Evolutionary conservation across 2,797 vertebrate species (phyloP).

Genomic region (Sphenopsis melanotis): DNA sequence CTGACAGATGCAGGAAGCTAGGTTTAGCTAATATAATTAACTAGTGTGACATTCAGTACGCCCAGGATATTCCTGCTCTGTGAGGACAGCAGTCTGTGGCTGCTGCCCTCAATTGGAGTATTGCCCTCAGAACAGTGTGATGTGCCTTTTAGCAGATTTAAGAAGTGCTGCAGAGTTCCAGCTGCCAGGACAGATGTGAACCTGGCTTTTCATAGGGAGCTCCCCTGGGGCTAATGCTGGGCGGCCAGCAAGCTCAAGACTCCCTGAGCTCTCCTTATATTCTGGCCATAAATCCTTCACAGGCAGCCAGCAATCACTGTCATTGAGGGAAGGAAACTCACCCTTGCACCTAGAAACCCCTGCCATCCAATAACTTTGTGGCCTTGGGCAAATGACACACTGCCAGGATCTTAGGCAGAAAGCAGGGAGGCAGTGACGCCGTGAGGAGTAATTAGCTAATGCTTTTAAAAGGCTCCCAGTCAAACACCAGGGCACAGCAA

Average conservation of each 20-base stretch:
- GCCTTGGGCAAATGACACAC: neutral
- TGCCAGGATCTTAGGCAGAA: neutral
- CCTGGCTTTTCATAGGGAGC: neutral
- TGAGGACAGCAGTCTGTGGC: neutral
- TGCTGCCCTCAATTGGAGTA: neutral
- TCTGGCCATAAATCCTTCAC: neutral
- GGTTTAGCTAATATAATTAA: neutral
- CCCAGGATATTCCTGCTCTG: neutral
- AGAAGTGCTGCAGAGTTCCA: neutral
- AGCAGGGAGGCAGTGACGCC: neutral
- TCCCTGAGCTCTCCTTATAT: neutral
- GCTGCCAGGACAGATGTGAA: neutral
- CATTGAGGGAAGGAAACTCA: neutral
- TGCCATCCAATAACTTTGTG: neutral
- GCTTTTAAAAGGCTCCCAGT: neutral
- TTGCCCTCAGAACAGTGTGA: neutral
- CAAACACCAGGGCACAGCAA: neutral
- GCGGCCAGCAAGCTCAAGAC: rapidly evolving
- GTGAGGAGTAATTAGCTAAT: neutral
- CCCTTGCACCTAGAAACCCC: neutral
- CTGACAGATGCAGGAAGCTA: neutral
- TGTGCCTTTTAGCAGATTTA: neutral
- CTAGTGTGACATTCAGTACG: neutral
- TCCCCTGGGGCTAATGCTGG: neutral
- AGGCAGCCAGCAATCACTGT: neutral